A percentile compares a stretch with the other conserved stretches of the same genome.
These are phyloP conservation scores for Drosophila punjabiensis DNA, from an alignment of 1,140 invertebrate genomes.

Conservation along the genomic window DNA sequence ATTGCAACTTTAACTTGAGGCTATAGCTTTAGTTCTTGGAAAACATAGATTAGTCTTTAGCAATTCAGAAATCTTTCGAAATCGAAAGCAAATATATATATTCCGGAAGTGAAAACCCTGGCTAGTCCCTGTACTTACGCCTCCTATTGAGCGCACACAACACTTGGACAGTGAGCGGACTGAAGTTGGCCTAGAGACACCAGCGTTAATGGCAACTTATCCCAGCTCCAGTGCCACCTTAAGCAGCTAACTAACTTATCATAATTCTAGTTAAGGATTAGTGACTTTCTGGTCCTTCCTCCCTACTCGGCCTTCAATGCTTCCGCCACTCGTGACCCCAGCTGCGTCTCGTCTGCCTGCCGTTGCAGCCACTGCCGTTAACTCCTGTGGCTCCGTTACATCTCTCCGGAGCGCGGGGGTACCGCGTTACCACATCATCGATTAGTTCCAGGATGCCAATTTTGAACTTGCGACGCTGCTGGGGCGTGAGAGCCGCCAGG, in stretches of 20 bases:
- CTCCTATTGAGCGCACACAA: slow-evolving; percentile 63
- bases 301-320: slow-evolving; percentile 1
- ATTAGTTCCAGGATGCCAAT: slow-evolving; percentile 82
- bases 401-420: slow-evolving; percentile 61
- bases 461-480: slow-evolving; percentile 81
- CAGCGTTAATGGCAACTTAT: not conserved
- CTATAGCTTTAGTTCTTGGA: not conserved
- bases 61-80: not conserved
- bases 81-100: not conserved
- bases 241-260: slow-evolving; percentile 22
- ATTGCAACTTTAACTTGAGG: not conserved
- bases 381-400: slow-evolving; percentile 38
- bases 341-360: slow-evolving; percentile 39
- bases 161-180: slow-evolving; percentile 50
- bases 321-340: slow-evolving; percentile 66
- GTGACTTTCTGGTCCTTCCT: slow-evolving; percentile 30
- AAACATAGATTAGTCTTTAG: not conserved
- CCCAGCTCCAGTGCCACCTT: slow-evolving; percentile 11
- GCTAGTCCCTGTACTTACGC: slow-evolving; percentile 17
- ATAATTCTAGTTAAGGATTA: slow-evolving; percentile 39
- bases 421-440: slow-evolving; percentile 77
- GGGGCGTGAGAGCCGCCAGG: slow-evolving; percentile 69
- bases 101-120: not conserved
- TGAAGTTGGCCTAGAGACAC: slow-evolving; percentile 2
- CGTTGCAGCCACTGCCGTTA: slow-evolving; percentile 56